phyloP scores from a whole-genome alignment of 2,113 vertebrate genomes.

The Lamprologus sp. region DNA sequence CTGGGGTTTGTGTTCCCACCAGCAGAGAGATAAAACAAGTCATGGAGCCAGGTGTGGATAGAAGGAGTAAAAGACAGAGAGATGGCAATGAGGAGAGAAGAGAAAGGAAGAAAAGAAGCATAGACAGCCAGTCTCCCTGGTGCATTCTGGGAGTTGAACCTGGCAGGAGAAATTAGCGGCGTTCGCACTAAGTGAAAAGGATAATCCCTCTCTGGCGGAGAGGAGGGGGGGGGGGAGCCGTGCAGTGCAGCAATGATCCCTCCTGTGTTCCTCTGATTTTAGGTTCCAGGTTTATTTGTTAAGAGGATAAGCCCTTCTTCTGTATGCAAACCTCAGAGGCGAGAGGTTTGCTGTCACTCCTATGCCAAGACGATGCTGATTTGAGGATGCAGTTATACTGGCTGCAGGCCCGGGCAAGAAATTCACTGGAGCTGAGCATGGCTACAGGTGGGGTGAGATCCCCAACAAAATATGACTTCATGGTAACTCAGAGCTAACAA shows the following conservation, averaged over 20 bases:
- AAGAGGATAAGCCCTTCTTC: constrained; percentile 56
- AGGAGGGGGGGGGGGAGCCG: neutral
- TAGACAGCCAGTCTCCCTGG: constrained; percentile 52
- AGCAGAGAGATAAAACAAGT: constrained; percentile 38
- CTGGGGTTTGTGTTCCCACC: constrained; percentile 40
- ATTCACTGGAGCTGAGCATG: neutral
- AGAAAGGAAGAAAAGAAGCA: constrained; percentile 8
- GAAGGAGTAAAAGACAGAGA: neutral
- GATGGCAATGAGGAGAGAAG: neutral
- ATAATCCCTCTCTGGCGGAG: constrained; percentile 59
- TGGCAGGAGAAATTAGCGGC: constrained; percentile 60
- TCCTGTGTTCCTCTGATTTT: constrained; percentile 45
- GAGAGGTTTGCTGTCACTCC: neutral
- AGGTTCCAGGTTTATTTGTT: constrained; percentile 58
- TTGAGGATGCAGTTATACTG: neutral
- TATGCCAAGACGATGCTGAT: neutral
- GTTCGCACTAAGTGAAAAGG: constrained; percentile 46
- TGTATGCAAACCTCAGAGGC: constrained; percentile 19
- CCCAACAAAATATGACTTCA: neutral
- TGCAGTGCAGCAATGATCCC: constrained; percentile 38
- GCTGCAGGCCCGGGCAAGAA: neutral
- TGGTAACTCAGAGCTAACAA: neutral
- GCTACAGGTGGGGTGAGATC: neutral
- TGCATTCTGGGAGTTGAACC: constrained; percentile 68
- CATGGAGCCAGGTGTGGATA: constrained; percentile 24